Evolutionary conservation across 2,797 vertebrate genomes (phyloP), one percentile per base, ranked within the genome.

Genomic region (Petrocephalus sullivani): DNA sequence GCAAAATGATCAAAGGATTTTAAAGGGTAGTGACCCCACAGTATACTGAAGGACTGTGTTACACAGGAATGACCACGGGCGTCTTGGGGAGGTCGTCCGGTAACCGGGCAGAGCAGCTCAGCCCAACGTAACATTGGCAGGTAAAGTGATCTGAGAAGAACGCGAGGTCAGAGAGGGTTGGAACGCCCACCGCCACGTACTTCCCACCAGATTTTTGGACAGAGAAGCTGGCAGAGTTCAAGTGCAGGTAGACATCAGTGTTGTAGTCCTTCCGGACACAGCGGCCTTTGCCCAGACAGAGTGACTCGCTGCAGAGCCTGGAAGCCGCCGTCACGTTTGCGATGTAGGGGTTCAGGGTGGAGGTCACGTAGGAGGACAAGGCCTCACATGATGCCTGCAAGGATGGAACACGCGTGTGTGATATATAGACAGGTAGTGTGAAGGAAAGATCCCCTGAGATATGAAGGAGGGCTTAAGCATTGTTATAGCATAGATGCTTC

Each of bases 241-340:
- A 92, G 89, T 97, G 97, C 87, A 98, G 96, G 90, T 97, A 98
- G 87, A 93, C 89, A 53, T 3, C 16, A 37, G 96, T 95, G 91
- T 96, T 82, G 89, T 95, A 95, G 58, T 92, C 60, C 93, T 95
- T 97, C 88, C 97, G 92, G 85, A 90, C 89, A 5, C 97, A 98
- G 41, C 96, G 92, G 12, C 97, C 97, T 12, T 92, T 92, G 4
- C 93, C 92, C 87, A 95, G 94, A 85, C 97, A 98, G 86, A 98
- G 90, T 2, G 92, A 93, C 78, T 94, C 88, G 88, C 95, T 96
- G 91, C 97, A 98, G 88, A 98, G 95, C 94, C 93, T 96, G 88
- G 96, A 92, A 10, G 97, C 97, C 49, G 97, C 95, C 0, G 97
- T 97, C 91, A 97, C 94, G 0, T 98, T 98, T 91, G 96, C 95